Conservation (phyloP, 2,888 invertebrate genomes). For the Agonopterix subpropinquella region DNA sequence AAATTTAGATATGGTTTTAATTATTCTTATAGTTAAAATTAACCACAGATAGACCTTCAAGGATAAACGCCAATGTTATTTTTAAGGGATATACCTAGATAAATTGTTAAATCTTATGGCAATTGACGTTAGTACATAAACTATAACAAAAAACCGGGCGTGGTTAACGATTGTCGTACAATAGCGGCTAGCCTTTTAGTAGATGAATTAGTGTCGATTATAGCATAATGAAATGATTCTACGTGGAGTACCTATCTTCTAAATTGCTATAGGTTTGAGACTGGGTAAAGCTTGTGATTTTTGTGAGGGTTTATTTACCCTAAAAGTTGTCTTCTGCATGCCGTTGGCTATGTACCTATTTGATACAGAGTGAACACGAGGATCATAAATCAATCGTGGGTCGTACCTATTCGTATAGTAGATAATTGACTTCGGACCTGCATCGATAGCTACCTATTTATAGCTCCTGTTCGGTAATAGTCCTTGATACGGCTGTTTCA, state of each 20-base stretch:
- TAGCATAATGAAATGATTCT: conserved; percentile 22
- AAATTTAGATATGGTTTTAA: too few species aligned
- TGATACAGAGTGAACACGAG: not conserved
- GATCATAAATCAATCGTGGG: conserved; percentile 3
- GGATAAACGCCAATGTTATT: too few species aligned
- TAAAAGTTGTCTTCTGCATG: too few species aligned
- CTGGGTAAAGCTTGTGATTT: too few species aligned
- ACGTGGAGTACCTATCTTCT: not conserved
- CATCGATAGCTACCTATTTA: not conserved
- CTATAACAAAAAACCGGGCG: conserved; percentile 31
- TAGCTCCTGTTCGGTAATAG: not conserved
- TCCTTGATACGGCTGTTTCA: not conserved
- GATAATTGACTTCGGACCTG: not conserved
- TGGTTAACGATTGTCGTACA: conserved; percentile 37
- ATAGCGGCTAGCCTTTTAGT: conserved; percentile 37
- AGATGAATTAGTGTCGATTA: conserved; percentile 45
- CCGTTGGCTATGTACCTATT: too few species aligned
- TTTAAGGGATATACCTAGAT: too few species aligned
- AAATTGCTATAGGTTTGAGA: too few species aligned
- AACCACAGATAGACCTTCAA: too few species aligned
- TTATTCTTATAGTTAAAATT: too few species aligned
- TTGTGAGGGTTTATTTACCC: too few species aligned
- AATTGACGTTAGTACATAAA: too few species aligned
- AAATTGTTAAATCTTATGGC: too few species aligned
- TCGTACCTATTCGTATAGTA: conserved; percentile 1